Conservation (phyloP, 2,113 vertebrate species). For the Alectura lathami region DNA sequence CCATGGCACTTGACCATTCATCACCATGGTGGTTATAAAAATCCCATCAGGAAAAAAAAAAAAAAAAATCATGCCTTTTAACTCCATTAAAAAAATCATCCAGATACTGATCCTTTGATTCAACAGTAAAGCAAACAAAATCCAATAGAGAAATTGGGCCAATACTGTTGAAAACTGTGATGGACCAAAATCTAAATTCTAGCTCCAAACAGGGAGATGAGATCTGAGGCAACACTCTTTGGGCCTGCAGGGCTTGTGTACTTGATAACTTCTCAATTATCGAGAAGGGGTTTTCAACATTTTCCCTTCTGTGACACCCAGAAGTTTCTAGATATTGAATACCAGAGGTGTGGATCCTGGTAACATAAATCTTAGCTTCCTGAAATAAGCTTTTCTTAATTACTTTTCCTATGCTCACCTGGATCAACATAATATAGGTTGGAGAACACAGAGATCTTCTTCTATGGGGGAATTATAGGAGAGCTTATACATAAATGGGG, state of each 20-base stretch:
- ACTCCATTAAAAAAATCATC: slow-evolving; percentile 8
- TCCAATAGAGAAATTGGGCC: slow-evolving; percentile 50
- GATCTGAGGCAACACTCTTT: neutral
- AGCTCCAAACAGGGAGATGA: neutral
- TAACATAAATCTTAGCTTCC: neutral
- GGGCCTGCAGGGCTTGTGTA: neutral
- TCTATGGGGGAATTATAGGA: neutral
- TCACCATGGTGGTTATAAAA: slow-evolving; percentile 61
- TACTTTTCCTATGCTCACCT: neutral
- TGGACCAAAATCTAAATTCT: slow-evolving; percentile 5
- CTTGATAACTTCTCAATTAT: neutral
- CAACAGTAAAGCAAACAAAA: slow-evolving; percentile 52
- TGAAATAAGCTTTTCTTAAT: neutral
- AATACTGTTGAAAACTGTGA: neutral
- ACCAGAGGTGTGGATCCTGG: neutral
- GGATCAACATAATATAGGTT: neutral
- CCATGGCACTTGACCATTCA: slow-evolving; percentile 63
- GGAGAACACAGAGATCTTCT: neutral
- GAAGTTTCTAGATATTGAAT: neutral
- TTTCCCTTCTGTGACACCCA: neutral
- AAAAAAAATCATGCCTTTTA: slow-evolving; percentile 52
- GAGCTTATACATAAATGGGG: neutral
- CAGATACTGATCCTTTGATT: slow-evolving; percentile 22
- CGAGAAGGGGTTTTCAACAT: neutral
- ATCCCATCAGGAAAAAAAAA: slow-evolving; percentile 35